Evolutionary conservation across 92 coral and sea anemone genomes (phyloP).

Genomic region (Parazoanthus swiftii): DNA sequence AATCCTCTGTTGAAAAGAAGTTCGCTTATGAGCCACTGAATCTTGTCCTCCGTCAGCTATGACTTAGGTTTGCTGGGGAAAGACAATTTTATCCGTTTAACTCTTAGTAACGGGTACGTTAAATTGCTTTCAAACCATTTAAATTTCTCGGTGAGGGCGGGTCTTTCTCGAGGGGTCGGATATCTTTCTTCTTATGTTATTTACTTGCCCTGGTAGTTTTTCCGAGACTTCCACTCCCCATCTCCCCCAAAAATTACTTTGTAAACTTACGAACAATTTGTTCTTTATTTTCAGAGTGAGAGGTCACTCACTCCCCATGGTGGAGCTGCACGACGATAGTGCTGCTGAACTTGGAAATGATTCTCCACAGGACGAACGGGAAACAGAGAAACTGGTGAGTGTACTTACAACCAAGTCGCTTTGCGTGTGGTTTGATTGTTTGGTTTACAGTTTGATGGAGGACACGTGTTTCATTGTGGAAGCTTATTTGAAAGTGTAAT

Average conservation of each 20-base stretch:
- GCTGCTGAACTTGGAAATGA: neutral
- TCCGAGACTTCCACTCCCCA: neutral
- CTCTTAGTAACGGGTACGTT: too few relatives aligned
- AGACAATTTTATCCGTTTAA: too few relatives aligned
- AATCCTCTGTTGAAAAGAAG: too few relatives aligned
- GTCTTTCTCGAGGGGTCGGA: too few relatives aligned
- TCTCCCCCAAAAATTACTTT: neutral
- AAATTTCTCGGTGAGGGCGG: too few relatives aligned
- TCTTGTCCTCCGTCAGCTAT: too few relatives aligned
- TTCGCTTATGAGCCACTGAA: too few relatives aligned
- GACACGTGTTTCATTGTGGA: neutral
- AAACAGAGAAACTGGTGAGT: conserved; percentile 3
- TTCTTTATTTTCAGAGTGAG: neutral
- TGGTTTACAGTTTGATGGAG: neutral
- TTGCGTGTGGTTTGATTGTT: neutral
- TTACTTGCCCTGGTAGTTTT: neutral
- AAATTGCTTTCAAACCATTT: too few relatives aligned
- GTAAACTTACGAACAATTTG: neutral
- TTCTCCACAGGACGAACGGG: neutral
- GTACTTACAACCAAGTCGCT: neutral
- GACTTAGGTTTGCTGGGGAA: too few relatives aligned
- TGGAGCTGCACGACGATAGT: neutral
- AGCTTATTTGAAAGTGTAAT: too few relatives aligned
- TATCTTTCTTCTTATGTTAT: neutral
- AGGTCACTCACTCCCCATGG: neutral